Base-by-base conservation (phyloP, 1,140 invertebrate genomes). In the Drosophila mayri region DNA sequence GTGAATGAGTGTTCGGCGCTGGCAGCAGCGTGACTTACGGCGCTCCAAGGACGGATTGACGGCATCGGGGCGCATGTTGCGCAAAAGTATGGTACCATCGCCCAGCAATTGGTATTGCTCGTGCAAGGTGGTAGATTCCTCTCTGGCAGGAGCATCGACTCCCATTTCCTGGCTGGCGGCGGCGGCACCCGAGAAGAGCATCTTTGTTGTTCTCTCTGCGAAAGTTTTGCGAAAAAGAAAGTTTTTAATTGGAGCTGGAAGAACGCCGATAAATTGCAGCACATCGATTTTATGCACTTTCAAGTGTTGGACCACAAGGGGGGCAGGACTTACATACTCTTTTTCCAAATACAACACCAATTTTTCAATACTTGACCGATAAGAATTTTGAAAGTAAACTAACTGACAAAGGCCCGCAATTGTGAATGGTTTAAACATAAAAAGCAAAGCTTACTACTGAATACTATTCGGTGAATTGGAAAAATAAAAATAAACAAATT, bases 191-290 rank as follows among this genome's bases (percentile, higher is more conserved):
- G 81, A 40, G 28, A 86, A 91, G 1, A 91, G 55, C 72, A 91
- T 76, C 11, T 81, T 81, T 0, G 64, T 90, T 0, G 90, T 91
- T 73, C 84, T 91, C 9, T 81, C 90, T 91, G 47, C 9, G 28
- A 64, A 12, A 35, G 14, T 25, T 37, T 7, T 2, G 28, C 3
- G n/a, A 22, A 32, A 22, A 12, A 14, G 6, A 14, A 3, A 25
- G 25, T 5, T 2, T 9, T 10, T n/a, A 2, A 1, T 7, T 22
- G 16, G 50, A 22, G 30, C 32, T 37, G 50, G 50, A 20, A 37
- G 1, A 9, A 1, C 3, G 10, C 8, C 46, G 46, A 47, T 47
- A 28, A 47, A 22, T 25, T 7, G 25, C 25, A 46, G 20, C 20
- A 46, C 43, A 35, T 52, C n/a, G 49, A 30, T 32, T 25, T 22